phyloP scores from a whole-genome alignment of 2,797 vertebrate species.

The Phataginus tricuspis region DNA sequence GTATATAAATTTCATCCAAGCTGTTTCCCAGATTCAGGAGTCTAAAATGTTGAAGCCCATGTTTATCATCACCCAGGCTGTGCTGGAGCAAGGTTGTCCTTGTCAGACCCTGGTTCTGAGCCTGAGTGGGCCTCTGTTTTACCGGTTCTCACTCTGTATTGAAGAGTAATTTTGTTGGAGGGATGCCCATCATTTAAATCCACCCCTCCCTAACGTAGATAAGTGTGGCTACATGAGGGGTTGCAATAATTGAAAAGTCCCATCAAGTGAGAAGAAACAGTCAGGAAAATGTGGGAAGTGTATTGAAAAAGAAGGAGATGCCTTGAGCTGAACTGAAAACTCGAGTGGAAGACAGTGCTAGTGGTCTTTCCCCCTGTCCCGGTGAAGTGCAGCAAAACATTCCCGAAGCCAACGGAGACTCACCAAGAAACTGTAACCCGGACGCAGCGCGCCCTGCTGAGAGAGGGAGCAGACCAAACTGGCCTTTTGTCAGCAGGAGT shows the following conservation, averaged over 20 bases:
- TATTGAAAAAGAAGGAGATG: not conserved
- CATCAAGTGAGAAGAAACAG: not conserved
- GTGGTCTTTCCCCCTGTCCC: not conserved
- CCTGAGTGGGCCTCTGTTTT: not conserved
- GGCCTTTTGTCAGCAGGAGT: not conserved
- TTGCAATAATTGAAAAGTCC: not conserved
- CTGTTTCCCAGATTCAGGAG: constrained; percentile 54
- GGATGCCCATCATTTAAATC: not conserved
- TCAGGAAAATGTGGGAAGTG: not conserved
- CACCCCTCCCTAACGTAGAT: not conserved
- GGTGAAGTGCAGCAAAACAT: not conserved
- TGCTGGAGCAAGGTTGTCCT: not conserved
- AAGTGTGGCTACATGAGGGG: not conserved
- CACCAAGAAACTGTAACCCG: not conserved
- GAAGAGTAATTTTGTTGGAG: not conserved
- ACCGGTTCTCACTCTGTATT: not conserved
- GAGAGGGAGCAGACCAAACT: not conserved
- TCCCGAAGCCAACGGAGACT: not conserved
- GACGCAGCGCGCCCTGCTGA: not conserved
- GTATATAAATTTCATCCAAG: constrained; percentile 58
- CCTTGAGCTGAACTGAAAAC: not conserved
- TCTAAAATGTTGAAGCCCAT: not conserved
- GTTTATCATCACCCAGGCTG: constrained; percentile 2
- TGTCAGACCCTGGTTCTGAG: not conserved
- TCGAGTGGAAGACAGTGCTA: not conserved